phyloP scores from a whole-genome alignment of 1,140 invertebrate genomes.

The Ephestia elutella region DNA sequence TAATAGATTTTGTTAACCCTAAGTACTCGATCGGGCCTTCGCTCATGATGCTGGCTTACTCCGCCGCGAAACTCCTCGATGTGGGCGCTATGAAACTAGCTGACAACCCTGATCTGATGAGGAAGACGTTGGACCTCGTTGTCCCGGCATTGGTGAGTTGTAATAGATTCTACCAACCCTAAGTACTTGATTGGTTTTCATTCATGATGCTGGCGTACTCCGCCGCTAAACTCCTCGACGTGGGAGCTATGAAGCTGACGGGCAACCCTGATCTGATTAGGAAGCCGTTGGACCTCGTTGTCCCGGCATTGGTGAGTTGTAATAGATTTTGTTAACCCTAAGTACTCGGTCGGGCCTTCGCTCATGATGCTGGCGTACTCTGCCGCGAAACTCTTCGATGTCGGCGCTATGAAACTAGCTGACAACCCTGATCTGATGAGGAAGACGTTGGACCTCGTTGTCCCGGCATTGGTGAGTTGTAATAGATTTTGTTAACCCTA shows the following conservation, averaged over 20 bases:
- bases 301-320: constrained; percentile 65
- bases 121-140: constrained; percentile 55
- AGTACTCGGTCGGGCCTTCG: constrained; percentile 51
- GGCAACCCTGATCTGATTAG: constrained; percentile 48
- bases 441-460: constrained; percentile 54
- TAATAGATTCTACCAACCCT: constrained; percentile 30
- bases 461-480: constrained; percentile 60
- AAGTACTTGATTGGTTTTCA: constrained; percentile 51
- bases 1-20: too few relatives aligned
- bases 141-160: constrained; percentile 61
- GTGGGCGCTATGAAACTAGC: constrained; percentile 45
- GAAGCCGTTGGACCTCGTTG: constrained; percentile 52
- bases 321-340: constrained; percentile 40
- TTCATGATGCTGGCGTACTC: constrained; percentile 64
- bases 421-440: constrained; percentile 48
- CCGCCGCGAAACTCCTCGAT: constrained; percentile 59
- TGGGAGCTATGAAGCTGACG: constrained; percentile 44
- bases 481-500: constrained; percentile 37
- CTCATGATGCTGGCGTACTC: constrained; percentile 66
- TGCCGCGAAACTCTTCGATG: constrained; percentile 56
- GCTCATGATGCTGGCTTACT: constrained; percentile 63
- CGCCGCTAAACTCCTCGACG: constrained; percentile 56
- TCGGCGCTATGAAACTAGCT: constrained; percentile 44
- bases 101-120: constrained; percentile 45
- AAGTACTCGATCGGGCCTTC: constrained; percentile 54